These are phyloP conservation scores for Cryptoprocta ferox DNA, from an alignment of 2,797 vertebrate species.

Conservation along the genomic window DNA sequence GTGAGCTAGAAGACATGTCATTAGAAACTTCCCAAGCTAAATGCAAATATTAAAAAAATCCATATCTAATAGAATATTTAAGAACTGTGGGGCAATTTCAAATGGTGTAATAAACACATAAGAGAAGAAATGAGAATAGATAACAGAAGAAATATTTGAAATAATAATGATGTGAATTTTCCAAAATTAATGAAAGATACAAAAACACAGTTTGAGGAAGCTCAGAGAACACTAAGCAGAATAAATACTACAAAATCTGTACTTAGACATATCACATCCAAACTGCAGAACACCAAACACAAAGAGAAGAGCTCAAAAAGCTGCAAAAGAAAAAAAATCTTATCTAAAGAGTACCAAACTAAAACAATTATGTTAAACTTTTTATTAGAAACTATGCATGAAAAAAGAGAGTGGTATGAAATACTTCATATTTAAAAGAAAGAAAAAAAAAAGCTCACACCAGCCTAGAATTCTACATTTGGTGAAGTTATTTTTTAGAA, in stretches of 20 bases:
- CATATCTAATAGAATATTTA: neutral
- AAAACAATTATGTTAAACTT: neutral
- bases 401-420: neutral
- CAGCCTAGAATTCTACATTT: neutral
- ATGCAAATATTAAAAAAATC: neutral
- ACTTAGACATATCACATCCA: neutral
- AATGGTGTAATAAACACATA: neutral
- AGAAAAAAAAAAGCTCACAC: neutral
- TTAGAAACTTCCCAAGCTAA: neutral
- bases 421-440: neutral
- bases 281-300: neutral
- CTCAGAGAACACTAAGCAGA: neutral
- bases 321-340: neutral
- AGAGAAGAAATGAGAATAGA: neutral
- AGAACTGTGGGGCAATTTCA: neutral
- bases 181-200: neutral
- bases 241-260: neutral
- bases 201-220: neutral
- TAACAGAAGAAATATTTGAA: neutral
- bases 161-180: neutral
- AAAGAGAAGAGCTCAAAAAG: neutral
- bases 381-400: neutral
- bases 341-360: neutral
- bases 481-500: neutral
- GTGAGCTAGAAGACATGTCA: neutral